Evolutionary conservation across 2,113 vertebrate genomes (phyloP), one percentile per base, ranked within the genome.

Genomic region (Catharus fuscescens): DNA sequence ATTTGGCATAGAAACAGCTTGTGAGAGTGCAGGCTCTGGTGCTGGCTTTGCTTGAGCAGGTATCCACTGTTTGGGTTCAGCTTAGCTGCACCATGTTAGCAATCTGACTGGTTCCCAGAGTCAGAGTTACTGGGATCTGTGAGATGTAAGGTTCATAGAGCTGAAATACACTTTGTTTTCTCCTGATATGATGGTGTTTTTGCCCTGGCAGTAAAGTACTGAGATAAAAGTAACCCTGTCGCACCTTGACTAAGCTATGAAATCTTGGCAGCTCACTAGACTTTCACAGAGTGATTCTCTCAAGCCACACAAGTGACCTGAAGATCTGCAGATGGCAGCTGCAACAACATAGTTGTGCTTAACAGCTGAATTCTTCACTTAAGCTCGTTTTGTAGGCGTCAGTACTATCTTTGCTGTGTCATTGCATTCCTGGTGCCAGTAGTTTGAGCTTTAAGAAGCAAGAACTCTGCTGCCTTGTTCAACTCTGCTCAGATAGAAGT

Each of bases 371-470:
- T 93, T 94, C 45, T 77, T 84, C 21, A 45, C n/a, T 64, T 80
- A 50, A 90, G 42, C 32, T 93, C 66, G 32, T 86, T 96, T 80
- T 94, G 71, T 50, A 59, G 92, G 79, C 1, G 1, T 80, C 64
- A 66, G 66, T 72, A 65, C 25, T 56, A 18, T 93, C 74, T 88
- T 92, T 86, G 90, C 82, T 94, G 88, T 95, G 86, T 95, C 62
- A 80, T 92, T 86, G 24, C 93, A 83, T 96, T 97, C 85, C 90
- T 90, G 42, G 50, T 80, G 38, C 50, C 44, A 32, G 50, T 18
- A 86, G 50, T 18, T 54, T 23, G 71, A 59, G 57, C 44, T 85
- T 87, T 79, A 76, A 92, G 81, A 72, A 77, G 50, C 14, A 54
- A 57, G 71, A 90, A 48, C 64, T 93, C 73, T 87, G 29, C 72